Evolutionary conservation across 2,888 invertebrate species (phyloP).

Genomic region (Idaea aversata): DNA sequence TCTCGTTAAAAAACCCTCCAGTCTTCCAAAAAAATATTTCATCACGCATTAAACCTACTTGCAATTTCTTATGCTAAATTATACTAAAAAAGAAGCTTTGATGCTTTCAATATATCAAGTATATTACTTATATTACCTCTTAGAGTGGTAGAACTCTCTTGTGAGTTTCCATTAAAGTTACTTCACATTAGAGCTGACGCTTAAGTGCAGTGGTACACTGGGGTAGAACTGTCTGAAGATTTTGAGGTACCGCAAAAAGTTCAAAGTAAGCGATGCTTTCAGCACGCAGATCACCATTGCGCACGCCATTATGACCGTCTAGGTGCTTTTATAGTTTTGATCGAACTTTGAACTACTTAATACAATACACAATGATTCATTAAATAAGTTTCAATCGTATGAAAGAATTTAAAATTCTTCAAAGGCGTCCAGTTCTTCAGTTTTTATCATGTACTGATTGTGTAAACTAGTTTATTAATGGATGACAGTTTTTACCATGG

Average conservation of each 20-base stretch:
- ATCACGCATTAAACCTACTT: background rate
- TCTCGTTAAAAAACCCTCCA: background rate
- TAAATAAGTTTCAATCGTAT: no score
- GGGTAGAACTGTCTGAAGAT: background rate
- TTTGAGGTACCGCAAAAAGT: background rate
- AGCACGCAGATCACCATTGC: background rate
- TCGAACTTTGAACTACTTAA: no score
- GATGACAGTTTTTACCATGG: no score
- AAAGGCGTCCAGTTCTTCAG: no score
- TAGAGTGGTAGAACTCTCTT: background rate
- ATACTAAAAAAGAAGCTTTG: background rate
- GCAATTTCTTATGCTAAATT: background rate
- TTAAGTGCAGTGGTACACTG: slow-evolving; percentile 1
- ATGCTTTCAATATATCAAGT: background rate
- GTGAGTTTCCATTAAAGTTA: background rate
- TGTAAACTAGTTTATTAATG: no score
- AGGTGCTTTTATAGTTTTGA: no score
- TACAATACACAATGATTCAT: no score
- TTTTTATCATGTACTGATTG: no score
- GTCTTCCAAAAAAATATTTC: background rate
- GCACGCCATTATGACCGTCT: no score
- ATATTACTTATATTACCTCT: background rate
- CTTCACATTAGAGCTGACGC: background rate
- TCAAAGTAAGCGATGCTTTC: background rate
- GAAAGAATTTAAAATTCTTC: no score